Conservation (phyloP, 2,797 vertebrate species). For the Meda fulgida region DNA sequence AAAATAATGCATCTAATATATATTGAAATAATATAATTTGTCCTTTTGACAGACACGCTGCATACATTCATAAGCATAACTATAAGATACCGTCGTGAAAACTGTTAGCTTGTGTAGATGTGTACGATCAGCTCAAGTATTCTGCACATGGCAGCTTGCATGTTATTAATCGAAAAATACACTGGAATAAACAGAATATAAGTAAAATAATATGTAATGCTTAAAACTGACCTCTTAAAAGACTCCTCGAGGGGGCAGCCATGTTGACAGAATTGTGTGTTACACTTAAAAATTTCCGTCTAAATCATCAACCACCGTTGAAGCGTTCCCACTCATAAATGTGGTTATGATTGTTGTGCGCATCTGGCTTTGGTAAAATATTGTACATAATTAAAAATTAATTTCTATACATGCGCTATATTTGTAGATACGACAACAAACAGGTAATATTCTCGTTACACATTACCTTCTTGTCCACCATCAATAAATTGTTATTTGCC, state of each 20-base stretch:
- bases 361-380: neutral
- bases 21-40: neutral
- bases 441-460: neutral
- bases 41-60: neutral
- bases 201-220: neutral
- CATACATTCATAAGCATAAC: neutral
- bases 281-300: constrained; percentile 52
- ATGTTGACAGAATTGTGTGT: constrained; percentile 64
- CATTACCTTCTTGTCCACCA: neutral
- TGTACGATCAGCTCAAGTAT: neutral
- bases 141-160: too few relatives aligned
- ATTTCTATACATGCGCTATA: neutral
- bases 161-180: neutral
- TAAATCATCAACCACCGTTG: constrained; percentile 50
- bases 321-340: constrained; percentile 40
- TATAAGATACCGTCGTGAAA: neutral
- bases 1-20: neutral
- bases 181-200: neutral
- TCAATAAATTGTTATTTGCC: neutral
- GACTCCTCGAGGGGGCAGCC: constrained; percentile 68
- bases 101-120: neutral
- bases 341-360: neutral
- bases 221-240: constrained; percentile 76
- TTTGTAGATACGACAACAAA: neutral
- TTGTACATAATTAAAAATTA: neutral